Conservation (phyloP, 2,113 vertebrate species). For the Menura novaehollandiae region DNA sequence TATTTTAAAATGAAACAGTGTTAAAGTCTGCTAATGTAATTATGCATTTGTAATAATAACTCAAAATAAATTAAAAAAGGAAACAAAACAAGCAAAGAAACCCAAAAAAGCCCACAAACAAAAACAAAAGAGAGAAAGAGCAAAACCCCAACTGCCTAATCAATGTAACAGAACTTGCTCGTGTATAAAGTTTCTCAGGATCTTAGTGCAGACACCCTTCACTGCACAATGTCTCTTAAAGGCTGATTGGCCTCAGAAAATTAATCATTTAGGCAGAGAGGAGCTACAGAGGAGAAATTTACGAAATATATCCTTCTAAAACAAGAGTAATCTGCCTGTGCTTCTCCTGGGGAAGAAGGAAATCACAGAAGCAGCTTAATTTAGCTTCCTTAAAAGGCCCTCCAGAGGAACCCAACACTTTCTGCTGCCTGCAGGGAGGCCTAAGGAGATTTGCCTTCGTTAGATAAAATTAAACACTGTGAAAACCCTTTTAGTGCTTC, state of each 20-base stretch:
- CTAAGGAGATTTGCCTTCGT: background rate
- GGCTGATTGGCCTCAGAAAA: background rate
- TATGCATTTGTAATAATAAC: background rate
- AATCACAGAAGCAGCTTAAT: background rate
- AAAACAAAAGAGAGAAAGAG: background rate
- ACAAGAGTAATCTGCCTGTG: background rate
- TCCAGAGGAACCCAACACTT: background rate
- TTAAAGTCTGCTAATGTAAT: background rate
- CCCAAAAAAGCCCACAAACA: background rate
- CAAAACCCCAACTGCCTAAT: background rate
- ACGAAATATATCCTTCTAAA: background rate
- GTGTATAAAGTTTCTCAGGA: background rate
- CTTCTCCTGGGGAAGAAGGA: background rate
- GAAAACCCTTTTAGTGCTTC: background rate
- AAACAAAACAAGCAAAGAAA: accelerated
- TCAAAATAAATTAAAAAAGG: background rate
- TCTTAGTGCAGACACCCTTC: background rate
- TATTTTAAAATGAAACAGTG: background rate
- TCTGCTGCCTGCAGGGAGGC: background rate
- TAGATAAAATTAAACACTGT: background rate
- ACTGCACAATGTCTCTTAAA: background rate
- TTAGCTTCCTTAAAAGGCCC: background rate
- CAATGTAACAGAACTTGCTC: background rate
- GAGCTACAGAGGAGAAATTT: background rate
- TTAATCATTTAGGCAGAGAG: background rate